phyloP scores from a whole-genome alignment of 2,888 invertebrate species.

The Steinernema carpocapsae region DNA sequence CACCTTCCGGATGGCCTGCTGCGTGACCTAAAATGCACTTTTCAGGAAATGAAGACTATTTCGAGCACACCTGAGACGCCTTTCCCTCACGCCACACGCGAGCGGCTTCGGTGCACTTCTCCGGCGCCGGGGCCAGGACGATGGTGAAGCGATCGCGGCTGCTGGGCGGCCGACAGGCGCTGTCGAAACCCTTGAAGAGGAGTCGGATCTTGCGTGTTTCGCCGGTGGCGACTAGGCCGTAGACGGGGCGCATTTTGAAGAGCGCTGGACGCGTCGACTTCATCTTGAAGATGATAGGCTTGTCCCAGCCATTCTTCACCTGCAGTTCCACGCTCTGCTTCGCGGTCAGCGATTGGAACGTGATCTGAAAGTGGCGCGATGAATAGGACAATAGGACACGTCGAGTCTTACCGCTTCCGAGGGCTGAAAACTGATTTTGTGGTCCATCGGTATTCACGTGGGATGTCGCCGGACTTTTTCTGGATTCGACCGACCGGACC shows the following conservation, averaged over 20 bases:
- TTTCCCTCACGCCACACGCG: constrained; percentile 21
- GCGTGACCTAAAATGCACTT: neutral
- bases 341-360: constrained; percentile 37
- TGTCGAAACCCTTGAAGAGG: constrained; percentile 7
- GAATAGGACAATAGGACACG: neutral
- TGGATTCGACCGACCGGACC: neutral
- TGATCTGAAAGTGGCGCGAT: constrained; percentile 25
- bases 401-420: constrained; percentile 10
- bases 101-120: constrained; percentile 33
- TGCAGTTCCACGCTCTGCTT: constrained; percentile 39
- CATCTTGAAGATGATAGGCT: constrained; percentile 47
- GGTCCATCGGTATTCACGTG: neutral
- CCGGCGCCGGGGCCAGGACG: constrained; percentile 34
- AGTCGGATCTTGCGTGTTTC: constrained; percentile 30
- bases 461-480: neutral
- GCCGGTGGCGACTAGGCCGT: constrained; percentile 37
- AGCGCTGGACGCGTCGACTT: constrained; percentile 48
- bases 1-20: constrained; percentile 28
- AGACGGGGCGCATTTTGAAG: constrained; percentile 53
- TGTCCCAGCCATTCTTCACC: constrained; percentile 41
- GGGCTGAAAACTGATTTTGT: constrained; percentile 29
- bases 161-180: constrained; percentile 19
- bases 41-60: neutral
- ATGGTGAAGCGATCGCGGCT: constrained; percentile 38
- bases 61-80: constrained; percentile 17